Evolutionary conservation across 2,888 invertebrate species (phyloP).

Genomic region (Hoplodrina ambigua): DNA sequence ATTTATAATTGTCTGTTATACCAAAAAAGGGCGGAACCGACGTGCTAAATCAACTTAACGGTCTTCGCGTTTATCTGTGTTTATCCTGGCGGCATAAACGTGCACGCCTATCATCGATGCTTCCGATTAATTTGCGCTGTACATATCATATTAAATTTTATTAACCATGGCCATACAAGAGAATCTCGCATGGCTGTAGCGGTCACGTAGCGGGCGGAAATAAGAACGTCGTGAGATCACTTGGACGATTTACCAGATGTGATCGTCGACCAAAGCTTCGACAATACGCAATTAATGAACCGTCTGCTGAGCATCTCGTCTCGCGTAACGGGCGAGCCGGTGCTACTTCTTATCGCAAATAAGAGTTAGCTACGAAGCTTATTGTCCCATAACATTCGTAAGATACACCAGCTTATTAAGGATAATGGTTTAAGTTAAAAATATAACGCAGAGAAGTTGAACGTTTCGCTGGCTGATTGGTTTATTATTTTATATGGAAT

Average conservation of each 20-base stretch:
- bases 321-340: slow-evolving; percentile 78
- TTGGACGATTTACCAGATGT: slow-evolving; percentile 76
- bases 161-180: slow-evolving; percentile 73
- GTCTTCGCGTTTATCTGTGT: slow-evolving; percentile 77
- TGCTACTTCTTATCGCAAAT: slow-evolving; percentile 83
- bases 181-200: slow-evolving; percentile 59
- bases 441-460: slow-evolving; percentile 10
- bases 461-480: slow-evolving; percentile 29
- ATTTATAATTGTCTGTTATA: slow-evolving; percentile 39
- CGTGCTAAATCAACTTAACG: slow-evolving; percentile 81
- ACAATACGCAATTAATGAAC: slow-evolving; percentile 87
- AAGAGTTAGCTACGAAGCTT: slow-evolving; percentile 70
- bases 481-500: slow-evolving; percentile 46
- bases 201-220: slow-evolving; percentile 71
- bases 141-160: slow-evolving; percentile 69
- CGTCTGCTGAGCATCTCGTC: slow-evolving; percentile 72
- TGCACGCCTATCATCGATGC: slow-evolving; percentile 80
- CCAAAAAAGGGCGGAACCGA: slow-evolving; percentile 70
- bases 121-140: slow-evolving; percentile 81
- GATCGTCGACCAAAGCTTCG: slow-evolving; percentile 75
- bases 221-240: slow-evolving; percentile 77
- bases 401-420: slow-evolving; percentile 43
- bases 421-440: slow-evolving; percentile 38
- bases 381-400: slow-evolving; percentile 37
- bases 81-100: slow-evolving; percentile 82